Conservation (phyloP, 1,140 invertebrate genomes). For the Pogonomyrmex californicus region DNA sequence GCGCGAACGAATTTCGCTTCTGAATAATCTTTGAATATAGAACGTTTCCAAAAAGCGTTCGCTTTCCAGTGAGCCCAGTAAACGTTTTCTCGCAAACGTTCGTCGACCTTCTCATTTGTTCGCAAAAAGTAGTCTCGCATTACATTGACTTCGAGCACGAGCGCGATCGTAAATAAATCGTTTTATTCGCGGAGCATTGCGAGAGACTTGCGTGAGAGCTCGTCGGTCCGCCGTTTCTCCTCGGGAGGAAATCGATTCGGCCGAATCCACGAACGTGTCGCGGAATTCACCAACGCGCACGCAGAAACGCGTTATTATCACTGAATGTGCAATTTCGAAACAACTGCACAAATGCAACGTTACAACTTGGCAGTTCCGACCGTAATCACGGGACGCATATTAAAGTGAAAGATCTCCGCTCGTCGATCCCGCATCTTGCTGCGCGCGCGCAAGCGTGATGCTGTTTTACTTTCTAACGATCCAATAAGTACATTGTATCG, state of each 20-base stretch:
- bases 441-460: background rate
- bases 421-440: background rate
- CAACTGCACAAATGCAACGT: background rate
- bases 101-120: background rate
- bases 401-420: slow-evolving; percentile 50
- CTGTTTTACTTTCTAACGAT: slow-evolving; percentile 58
- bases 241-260: background rate
- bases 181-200: background rate
- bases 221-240: background rate
- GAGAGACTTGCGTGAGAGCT: background rate
- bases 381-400: slow-evolving; percentile 9
- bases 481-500: slow-evolving; percentile 1
- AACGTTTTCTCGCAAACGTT: background rate
- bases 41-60: background rate
- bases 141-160: background rate
- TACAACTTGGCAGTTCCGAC: background rate
- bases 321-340: background rate
- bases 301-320: slow-evolving; percentile 1
- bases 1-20: background rate
- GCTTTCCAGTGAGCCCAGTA: no score
- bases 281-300: background rate
- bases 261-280: background rate
- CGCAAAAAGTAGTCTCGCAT: background rate
- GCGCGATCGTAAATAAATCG: background rate
- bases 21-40: background rate